phyloP scores from a whole-genome alignment of 30 jellyfish, hydroid and myxozoan genomes.

The Chrysaora quinquecirrha region DNA sequence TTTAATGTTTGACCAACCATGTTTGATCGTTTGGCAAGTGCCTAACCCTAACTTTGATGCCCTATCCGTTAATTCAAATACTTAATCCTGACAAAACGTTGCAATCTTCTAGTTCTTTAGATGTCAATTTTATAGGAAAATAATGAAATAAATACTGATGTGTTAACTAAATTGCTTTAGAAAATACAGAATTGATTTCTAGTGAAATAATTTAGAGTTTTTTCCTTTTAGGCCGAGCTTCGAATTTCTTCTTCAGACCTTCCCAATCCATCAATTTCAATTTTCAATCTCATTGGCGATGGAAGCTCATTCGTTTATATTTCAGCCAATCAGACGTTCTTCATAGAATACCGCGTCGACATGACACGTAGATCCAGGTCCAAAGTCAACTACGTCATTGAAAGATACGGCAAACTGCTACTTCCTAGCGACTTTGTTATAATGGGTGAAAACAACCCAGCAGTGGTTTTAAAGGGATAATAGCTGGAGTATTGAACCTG shows the following conservation, averaged over 20 bases:
- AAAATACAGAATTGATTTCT: too few species aligned
- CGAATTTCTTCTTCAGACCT: slow-evolving; percentile 8
- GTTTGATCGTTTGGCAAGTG: too few species aligned
- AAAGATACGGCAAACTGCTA: slow-evolving; percentile 8
- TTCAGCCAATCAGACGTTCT: slow-evolving; percentile 38
- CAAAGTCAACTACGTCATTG: slow-evolving; percentile 33
- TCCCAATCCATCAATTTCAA: slow-evolving; percentile 33
- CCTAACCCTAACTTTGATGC: too few species aligned
- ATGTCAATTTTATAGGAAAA: too few species aligned
- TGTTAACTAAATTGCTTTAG: too few species aligned
- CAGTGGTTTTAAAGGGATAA: slow-evolving; percentile 27
- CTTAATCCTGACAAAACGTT: too few species aligned
- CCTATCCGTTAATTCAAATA: too few species aligned
- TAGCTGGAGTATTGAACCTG: slow-evolving; percentile 53
- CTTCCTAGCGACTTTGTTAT: slow-evolving; percentile 50
- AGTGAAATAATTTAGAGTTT: too few species aligned
- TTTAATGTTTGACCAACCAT: too few species aligned
- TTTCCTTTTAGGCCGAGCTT: slow-evolving; percentile 40
- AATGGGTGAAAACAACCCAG: slow-evolving; percentile 43
- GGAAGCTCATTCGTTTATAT: slow-evolving; percentile 45
- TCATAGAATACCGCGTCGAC: slow-evolving; percentile 40
- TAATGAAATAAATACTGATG: too few species aligned
- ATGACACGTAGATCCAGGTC: slow-evolving; percentile 60
- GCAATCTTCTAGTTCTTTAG: too few species aligned
- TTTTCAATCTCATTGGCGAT: slow-evolving; percentile 40